Evolutionary conservation across 30 jellyfish, hydroid and myxozoan genomes (phyloP), one percentile per base, ranked within the genome.

Genomic region (Sanderia malayensis): DNA sequence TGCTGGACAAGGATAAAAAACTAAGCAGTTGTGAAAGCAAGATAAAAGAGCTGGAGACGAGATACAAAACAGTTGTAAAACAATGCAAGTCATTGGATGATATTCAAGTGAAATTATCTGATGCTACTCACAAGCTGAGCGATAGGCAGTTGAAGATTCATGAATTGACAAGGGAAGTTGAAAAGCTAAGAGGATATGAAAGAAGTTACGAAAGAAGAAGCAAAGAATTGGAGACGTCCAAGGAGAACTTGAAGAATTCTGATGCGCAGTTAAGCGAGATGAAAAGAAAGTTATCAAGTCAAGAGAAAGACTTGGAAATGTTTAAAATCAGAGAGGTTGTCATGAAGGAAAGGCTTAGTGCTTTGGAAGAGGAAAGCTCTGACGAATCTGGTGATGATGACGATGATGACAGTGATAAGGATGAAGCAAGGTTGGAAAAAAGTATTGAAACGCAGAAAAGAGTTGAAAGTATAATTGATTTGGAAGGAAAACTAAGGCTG

Each of bases 61-160:
- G 87, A 44, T 80, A 86, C 67, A 85, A 87, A 57, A 77, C 57
- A 21, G 93, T 73, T 32, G 67, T 96, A 20, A 86, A 86, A 49
- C 95, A 81, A 44, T 80, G 87, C 31, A 74, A 86, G 21, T 91
- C 95, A 24, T 73, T 85, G n/a, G 94, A 86, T 47, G 96, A 93
- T 23, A 74, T 93, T 28, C 99, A 93, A 66, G 60, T 73, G 24
- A 85, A 86, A 41, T 85, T 93, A 1, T 85, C 99, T 15, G 99
- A 93, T 59, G 96, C 99, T 7, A 93, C 99, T 6, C 99, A 93
- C 70, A 93, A 93, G 72, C 68, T 93, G 46, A 93, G 99, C 63
- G 99, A 93, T 46, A 73, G 99, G 21, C 99, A 93, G 58, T 57
- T 93, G 71, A 93, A 93, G 64, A 93, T 93, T 24, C 99, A 93